Percentiles rank a stretch among this genome's conserved stretches.
Conservation (phyloP, 2,888 invertebrate genomes). For the Coenonympha arcania region DNA sequence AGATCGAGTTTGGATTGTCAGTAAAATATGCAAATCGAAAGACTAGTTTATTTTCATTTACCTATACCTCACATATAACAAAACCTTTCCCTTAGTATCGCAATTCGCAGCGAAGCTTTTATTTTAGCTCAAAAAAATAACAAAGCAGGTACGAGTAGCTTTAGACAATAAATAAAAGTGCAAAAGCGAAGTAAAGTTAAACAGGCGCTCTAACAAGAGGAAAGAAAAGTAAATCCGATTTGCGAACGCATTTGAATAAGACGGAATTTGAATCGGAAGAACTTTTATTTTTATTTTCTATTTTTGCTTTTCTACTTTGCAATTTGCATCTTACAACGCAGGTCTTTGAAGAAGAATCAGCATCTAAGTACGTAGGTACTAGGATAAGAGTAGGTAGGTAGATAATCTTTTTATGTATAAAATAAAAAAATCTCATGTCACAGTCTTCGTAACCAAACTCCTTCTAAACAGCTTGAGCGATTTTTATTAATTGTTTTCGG, state of each 20-base stretch:
- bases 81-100: background rate
- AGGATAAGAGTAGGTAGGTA: too few species aligned
- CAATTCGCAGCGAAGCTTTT: constrained; percentile 21
- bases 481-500: too few species aligned
- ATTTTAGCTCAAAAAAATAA: constrained; percentile 21
- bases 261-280: constrained; percentile 31
- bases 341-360: constrained; percentile 10
- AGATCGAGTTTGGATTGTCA: too few species aligned
- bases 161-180: constrained; percentile 38
- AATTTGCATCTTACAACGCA: constrained; percentile 8
- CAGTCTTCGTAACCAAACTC: too few species aligned
- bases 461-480: too few species aligned
- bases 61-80: too few species aligned
- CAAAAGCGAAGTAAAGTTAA: constrained; percentile 45
- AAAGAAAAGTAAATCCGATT: constrained; percentile 66
- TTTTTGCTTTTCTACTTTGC: constrained; percentile 7
- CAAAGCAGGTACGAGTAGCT: background rate
- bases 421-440: too few species aligned
- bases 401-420: too few species aligned
- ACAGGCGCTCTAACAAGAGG: constrained; percentile 65
- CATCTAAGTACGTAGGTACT: background rate
- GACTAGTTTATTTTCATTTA: too few species aligned
- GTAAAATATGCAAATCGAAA: too few species aligned
- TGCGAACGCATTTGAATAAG: constrained; percentile 66
- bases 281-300: constrained; percentile 21